Base-by-base conservation (phyloP, 2,113 vertebrate species). In the Epinephelus lanceolatus region DNA sequence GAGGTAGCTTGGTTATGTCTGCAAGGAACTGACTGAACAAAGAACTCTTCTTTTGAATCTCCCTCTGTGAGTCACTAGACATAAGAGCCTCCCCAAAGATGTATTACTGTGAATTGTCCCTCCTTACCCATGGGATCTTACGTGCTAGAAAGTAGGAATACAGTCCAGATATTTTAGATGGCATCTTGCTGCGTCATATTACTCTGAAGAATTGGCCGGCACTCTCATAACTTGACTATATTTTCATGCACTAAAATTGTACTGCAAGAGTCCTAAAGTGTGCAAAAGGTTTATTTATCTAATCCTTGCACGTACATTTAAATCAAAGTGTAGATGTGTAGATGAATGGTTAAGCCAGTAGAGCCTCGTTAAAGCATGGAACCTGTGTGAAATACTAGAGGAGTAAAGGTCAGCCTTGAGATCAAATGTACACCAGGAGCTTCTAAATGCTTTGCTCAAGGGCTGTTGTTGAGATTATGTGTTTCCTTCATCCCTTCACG, bases 291-390 rank as follows among this genome's bases (percentile, higher is more conserved):
- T 10, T 33, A 19, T 66, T 53, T 25, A 23, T 30, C 42, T 2
- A 70, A 67, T 68, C 45, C 5, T 12, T 1, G 17, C 78, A 81
- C 12, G 6, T 23, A 12, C 21, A 37, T 53, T 30, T 18, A 53
- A 21, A 71, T 60, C 15, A 65, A 66, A 37, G 51, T 0, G 1
- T 33, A 18, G 51, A 74, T 40, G 23, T 19, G 25, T 53, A 76
- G 47, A 57, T 49, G 9, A 67, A 40, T 51, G 80, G 51, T 19
- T 68, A 30, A 75, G n/a, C 57, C 45, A 30, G 33, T 21, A 65
- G 57, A 57, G 69, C 56, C 71, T 86, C 63, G 65, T 71, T 73
- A 81, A 15, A 81, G 61, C 3, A 0, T 19, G 57, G 76, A 55
- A 68, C n/a, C 59, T 45, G 57, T n/a, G 60, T 74, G 23, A 80